These are phyloP conservation scores for Aix galericulata DNA, from an alignment of 2,113 vertebrate species.

Conservation along the genomic window DNA sequence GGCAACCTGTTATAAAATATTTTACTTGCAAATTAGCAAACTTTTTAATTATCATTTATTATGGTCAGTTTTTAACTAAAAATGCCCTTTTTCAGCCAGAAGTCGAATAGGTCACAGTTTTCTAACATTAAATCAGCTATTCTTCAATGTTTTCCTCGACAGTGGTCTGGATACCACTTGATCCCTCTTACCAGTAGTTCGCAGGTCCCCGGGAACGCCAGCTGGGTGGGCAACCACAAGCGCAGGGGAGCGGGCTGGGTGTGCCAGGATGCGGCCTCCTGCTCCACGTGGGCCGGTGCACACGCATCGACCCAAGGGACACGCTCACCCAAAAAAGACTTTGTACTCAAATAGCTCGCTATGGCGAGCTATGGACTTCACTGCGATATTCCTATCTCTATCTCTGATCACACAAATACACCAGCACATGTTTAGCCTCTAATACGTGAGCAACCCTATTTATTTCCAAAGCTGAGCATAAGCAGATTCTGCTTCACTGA, in stretches of 20 bases:
- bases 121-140: background rate
- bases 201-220: background rate
- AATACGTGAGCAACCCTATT: background rate
- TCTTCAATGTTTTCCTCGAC: background rate
- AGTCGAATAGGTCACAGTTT: background rate
- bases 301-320: background rate
- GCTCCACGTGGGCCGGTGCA: accelerated
- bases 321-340: background rate
- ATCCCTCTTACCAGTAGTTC: background rate
- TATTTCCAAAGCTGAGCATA: background rate
- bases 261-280: background rate
- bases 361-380: background rate
- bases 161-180: background rate
- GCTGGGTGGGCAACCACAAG: background rate
- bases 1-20: background rate
- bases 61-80: background rate
- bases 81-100: background rate
- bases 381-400: background rate
- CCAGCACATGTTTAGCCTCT: background rate
- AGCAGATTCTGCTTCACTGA: background rate
- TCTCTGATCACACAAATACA: background rate
- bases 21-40: background rate
- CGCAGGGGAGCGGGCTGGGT: background rate
- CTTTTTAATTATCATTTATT: background rate
- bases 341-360: background rate